phyloP scores from a whole-genome alignment of 2,113 vertebrate genomes.

The Entomyzon cyanotis region DNA sequence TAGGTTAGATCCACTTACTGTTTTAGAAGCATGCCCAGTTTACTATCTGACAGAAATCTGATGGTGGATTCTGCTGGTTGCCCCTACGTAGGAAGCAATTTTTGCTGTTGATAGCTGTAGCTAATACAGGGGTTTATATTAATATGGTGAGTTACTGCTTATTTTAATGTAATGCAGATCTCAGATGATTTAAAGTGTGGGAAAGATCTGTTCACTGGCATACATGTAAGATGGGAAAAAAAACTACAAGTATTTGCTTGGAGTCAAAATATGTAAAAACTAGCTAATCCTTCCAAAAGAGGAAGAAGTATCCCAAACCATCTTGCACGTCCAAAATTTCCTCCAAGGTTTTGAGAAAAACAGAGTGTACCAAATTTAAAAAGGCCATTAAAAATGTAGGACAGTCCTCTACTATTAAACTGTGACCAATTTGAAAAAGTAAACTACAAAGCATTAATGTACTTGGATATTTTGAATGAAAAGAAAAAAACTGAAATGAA shows the following conservation, averaged over 20 bases:
- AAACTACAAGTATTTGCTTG: constrained; percentile 16
- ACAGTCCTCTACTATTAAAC: not conserved
- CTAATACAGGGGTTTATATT: not conserved
- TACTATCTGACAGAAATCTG: not conserved
- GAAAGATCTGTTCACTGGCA: constrained; percentile 31
- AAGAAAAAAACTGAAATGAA: not conserved
- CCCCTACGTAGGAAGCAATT: not conserved
- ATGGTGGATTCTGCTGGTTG: not conserved
- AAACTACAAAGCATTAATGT: not conserved
- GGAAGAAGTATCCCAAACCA: not conserved
- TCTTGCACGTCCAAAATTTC: not conserved
- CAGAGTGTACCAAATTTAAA: constrained; percentile 21
- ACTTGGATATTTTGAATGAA: not conserved
- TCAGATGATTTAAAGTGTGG: constrained; percentile 30
- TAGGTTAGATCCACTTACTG: not conserved
- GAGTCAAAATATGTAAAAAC: not conserved
- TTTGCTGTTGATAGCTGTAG: not conserved
- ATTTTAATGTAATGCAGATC: not conserved
- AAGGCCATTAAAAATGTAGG: not conserved
- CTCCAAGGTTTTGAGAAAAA: not conserved
- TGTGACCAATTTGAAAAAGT: constrained; percentile 27
- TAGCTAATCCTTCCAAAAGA: constrained; percentile 21
- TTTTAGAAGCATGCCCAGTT: not conserved
- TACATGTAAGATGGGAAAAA: not conserved
- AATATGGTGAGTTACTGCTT: not conserved